Percentiles rank a stretch among this genome's conserved stretches.
These are phyloP conservation scores for Sebastes hubbsi DNA, from an alignment of 2,797 vertebrate species.

Conservation along the genomic window DNA sequence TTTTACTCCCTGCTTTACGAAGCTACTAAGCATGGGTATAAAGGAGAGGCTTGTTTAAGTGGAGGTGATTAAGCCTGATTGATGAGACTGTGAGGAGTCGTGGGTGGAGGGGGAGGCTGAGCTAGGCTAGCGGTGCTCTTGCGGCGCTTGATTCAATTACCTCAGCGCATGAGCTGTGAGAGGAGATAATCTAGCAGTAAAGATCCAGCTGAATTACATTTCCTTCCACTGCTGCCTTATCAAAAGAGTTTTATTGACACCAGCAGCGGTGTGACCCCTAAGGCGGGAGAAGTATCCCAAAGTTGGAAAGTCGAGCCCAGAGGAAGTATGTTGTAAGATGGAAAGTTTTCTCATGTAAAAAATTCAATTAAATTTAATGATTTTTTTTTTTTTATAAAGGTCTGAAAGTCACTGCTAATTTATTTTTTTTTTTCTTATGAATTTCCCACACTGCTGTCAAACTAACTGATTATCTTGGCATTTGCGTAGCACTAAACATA, in stretches of 20 bases:
- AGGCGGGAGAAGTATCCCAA: background rate
- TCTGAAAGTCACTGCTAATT: background rate
- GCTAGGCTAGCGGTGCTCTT: background rate
- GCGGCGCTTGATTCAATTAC: conserved; percentile 38
- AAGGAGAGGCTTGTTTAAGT: conserved; percentile 40
- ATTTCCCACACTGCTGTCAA: background rate
- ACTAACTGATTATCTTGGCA: background rate
- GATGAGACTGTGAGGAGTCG: conserved; percentile 44
- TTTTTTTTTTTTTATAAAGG: background rate
- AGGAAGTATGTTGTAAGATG: background rate
- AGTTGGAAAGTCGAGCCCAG: background rate
- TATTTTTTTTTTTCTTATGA: background rate
- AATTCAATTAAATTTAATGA: too few species aligned
- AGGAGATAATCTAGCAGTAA: conserved; percentile 43
- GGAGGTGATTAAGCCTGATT: conserved; percentile 68
- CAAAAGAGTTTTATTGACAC: conserved; percentile 21
- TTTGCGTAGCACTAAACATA: background rate
- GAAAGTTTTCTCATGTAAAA: background rate
- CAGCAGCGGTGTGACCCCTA: background rate
- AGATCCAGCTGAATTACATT: conserved; percentile 34
- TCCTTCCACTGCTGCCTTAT: conserved; percentile 16
- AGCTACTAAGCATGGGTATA: conserved; percentile 11
- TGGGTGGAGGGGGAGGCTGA: background rate
- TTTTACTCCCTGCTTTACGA: conserved; percentile 19
- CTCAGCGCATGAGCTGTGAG: conserved; percentile 7